phyloP scores from a whole-genome alignment of 2,113 vertebrate genomes.

The Hippoglossus stenolepis region DNA sequence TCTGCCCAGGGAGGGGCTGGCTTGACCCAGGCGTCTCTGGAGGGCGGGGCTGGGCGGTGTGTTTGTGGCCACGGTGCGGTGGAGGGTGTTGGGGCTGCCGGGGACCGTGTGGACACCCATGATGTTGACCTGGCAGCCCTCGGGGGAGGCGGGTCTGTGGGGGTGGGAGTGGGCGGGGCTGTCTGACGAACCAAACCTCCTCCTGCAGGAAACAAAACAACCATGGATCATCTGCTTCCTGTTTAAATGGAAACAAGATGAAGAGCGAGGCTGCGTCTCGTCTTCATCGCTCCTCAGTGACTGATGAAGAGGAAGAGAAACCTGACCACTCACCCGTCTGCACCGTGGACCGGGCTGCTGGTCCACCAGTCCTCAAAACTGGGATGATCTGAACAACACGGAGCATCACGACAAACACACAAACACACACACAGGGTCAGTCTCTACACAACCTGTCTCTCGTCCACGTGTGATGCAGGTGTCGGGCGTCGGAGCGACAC shows the following conservation, averaged over 20 bases:
- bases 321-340: constrained; percentile 85
- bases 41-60: constrained; percentile 92
- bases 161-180: constrained; percentile 63
- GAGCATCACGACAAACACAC: background rate
- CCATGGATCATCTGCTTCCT: background rate
- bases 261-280: too few relatives aligned
- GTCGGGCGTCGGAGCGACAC: background rate
- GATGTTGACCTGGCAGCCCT: constrained; percentile 84
- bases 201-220: constrained; percentile 59
- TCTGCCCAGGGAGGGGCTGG: constrained; percentile 72
- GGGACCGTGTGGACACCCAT: constrained; percentile 85
- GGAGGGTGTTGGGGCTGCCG: constrained; percentile 92
- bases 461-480: background rate
- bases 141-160: constrained; percentile 74
- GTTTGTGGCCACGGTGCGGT: constrained; percentile 96
- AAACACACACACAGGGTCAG: background rate
- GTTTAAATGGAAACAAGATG: background rate
- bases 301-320: too few relatives aligned
- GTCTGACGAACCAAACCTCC: constrained; percentile 78
- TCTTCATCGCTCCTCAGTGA: too few relatives aligned
- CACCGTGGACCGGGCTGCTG: constrained; percentile 87
- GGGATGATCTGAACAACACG: constrained; percentile 48
- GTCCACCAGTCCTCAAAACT: constrained; percentile 75
- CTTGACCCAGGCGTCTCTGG: constrained; percentile 85
- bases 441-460: background rate